A percentile compares a stretch with the other conserved stretches of the same genome.
phyloP scores from a whole-genome alignment of 2,888 invertebrate species.

The Aromia moschata region DNA sequence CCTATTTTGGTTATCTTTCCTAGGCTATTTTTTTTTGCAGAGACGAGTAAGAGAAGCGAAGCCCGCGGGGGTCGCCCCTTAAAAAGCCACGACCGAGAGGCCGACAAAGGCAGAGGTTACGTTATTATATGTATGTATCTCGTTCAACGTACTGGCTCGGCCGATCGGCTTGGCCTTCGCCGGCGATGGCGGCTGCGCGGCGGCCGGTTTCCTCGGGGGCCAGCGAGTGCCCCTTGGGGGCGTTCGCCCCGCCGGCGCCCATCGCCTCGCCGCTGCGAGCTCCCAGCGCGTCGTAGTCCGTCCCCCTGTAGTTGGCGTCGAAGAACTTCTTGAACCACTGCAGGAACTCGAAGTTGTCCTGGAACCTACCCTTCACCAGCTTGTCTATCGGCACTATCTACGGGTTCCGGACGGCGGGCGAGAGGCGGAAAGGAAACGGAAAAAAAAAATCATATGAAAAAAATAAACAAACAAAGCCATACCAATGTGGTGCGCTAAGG shows the following conservation, averaged over 20 bases:
- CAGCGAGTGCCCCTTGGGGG: conserved; percentile 66
- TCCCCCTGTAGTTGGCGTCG: conserved; percentile 97
- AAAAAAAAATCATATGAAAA: conserved; percentile 37
- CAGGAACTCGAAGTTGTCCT: conserved; percentile 99
- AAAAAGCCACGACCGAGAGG: conserved; percentile 4
- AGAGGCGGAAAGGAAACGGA: conserved; percentile 49
- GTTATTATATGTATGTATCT: conserved; percentile 15
- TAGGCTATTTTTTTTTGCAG: no score
- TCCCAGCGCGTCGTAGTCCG: conserved; percentile 90
- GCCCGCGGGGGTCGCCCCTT: no score
- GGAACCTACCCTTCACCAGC: conserved; percentile 97
- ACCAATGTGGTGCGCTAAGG: conserved; percentile 17
- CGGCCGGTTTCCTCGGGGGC: conserved; percentile 61
- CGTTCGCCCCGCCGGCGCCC: conserved; percentile 77
- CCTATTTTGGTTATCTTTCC: no score
- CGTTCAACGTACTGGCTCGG: conserved; percentile 55
- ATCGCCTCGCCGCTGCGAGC: conserved; percentile 87
- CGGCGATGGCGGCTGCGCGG: conserved; percentile 42
- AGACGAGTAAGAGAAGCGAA: no score
- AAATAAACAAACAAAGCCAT: conserved; percentile 18
- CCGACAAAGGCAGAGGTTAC: conserved; percentile 4
- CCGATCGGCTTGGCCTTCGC: conserved; percentile 51
- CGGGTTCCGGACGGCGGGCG: conserved; percentile 60
- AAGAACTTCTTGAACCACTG: conserved; percentile 99
- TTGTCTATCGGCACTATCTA: conserved; percentile 93